Evolutionary conservation across 2,797 vertebrate species (phyloP).

Genomic region (Alfaro cultratus): DNA sequence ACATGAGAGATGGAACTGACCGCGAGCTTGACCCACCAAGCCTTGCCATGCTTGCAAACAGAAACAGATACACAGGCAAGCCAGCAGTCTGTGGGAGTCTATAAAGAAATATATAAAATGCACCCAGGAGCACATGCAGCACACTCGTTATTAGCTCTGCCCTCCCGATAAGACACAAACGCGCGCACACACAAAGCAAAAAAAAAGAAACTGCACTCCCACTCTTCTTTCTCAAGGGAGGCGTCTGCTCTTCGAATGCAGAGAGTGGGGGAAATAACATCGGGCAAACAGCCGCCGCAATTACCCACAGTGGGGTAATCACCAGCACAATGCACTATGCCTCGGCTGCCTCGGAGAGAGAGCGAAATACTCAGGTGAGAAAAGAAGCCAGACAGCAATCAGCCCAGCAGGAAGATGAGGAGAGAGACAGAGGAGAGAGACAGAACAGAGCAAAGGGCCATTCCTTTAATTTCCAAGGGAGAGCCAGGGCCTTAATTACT

Average conservation of each 20-base stretch:
- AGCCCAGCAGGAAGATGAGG: constrained; percentile 75
- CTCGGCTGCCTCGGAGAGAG: constrained; percentile 72
- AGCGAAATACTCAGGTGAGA: constrained; percentile 91
- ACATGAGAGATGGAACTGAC: constrained; percentile 56
- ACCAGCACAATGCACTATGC: constrained; percentile 88
- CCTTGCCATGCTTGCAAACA: constrained; percentile 22
- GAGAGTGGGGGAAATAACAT: constrained; percentile 85
- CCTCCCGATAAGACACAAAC: constrained; percentile 25
- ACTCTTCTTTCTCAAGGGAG: constrained; percentile 41
- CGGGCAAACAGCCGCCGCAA: constrained; percentile 82
- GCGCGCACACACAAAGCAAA: constrained; percentile 10
- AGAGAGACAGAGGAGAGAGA: constrained; percentile 23
- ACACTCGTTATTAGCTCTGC: constrained; percentile 39
- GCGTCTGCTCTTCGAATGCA: constrained; percentile 47
- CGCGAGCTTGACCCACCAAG: constrained; percentile 36
- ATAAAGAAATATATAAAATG: constrained; percentile 20
- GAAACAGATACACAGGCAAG: constrained; percentile 7
- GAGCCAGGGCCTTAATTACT: constrained; percentile 96
- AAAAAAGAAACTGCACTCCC: constrained; percentile 10
- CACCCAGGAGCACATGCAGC: constrained; percentile 16
- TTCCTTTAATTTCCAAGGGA: constrained; percentile 94
- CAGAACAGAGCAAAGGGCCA: constrained; percentile 86
- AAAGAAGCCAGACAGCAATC: constrained; percentile 91
- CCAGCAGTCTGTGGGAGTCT: constrained; percentile 11
- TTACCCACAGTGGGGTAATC: constrained; percentile 94